A percentile compares a stretch with the other conserved stretches of the same genome.
Evolutionary conservation across 2,888 invertebrate genomes (phyloP).

Genomic region (Notodromas monacha): DNA sequence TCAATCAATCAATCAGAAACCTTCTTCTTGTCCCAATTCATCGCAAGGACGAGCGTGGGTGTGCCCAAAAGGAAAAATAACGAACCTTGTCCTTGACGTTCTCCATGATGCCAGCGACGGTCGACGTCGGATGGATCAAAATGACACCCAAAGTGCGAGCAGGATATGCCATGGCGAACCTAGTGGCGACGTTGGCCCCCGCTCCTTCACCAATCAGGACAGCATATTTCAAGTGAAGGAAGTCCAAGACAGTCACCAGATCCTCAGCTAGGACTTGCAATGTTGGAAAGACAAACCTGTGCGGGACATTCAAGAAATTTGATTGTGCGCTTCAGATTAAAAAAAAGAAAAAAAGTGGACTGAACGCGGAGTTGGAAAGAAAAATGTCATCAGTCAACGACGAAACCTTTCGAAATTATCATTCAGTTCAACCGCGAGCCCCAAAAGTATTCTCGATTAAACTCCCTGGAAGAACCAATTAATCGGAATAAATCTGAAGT

Average conservation of each 20-base stretch:
- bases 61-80: no score
- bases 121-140: constrained; percentile 54
- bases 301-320: constrained; percentile 10
- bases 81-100: constrained; percentile 45
- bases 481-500: no score
- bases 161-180: constrained; percentile 50
- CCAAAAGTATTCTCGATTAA: no score
- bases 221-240: constrained; percentile 45
- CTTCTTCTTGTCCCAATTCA: no score
- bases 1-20: no score
- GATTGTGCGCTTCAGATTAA: not conserved
- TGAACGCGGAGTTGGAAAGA: no score
- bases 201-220: constrained; percentile 60
- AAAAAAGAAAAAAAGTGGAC: no score
- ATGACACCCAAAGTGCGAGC: constrained; percentile 40
- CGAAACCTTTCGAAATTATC: no score
- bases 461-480: no score
- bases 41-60: no score
- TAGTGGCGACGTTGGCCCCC: constrained; percentile 49
- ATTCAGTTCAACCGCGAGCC: no score
- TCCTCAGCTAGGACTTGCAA: constrained; percentile 50
- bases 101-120: constrained; percentile 51
- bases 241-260: constrained; percentile 41
- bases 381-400: no score
- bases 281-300: constrained; percentile 42